Conservation (phyloP, 2,113 vertebrate genomes). For the Serinus canaria region DNA sequence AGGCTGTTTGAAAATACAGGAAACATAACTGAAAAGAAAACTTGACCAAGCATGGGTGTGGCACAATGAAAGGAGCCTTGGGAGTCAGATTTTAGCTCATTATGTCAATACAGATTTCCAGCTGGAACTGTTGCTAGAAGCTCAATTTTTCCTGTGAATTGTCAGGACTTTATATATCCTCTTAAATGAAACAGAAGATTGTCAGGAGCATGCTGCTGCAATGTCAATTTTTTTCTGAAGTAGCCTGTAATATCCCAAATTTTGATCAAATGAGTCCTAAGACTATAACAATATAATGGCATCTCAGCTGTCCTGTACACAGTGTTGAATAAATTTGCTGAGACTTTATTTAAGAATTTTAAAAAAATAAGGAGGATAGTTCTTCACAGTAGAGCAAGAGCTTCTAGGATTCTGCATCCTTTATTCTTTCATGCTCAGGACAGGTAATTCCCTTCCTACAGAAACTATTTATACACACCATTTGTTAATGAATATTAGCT, state of each 20-base stretch:
- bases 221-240: background rate
- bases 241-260: background rate
- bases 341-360: background rate
- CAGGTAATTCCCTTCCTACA: background rate
- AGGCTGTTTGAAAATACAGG: background rate
- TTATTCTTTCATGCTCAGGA: background rate
- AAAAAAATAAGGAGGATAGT: background rate
- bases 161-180: background rate
- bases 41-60: background rate
- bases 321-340: background rate
- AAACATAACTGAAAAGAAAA: background rate
- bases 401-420: background rate
- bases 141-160: background rate
- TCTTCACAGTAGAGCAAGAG: background rate
- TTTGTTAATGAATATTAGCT: background rate
- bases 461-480: background rate
- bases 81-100: background rate
- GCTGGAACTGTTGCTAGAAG: background rate
- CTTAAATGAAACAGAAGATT: background rate
- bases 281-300: background rate
- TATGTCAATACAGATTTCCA: background rate
- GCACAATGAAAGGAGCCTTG: background rate
- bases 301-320: background rate
- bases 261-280: background rate
- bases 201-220: background rate